Evolutionary conservation across 2,797 vertebrate genomes (phyloP).

Genomic region (Pangasius krempfi): DNA sequence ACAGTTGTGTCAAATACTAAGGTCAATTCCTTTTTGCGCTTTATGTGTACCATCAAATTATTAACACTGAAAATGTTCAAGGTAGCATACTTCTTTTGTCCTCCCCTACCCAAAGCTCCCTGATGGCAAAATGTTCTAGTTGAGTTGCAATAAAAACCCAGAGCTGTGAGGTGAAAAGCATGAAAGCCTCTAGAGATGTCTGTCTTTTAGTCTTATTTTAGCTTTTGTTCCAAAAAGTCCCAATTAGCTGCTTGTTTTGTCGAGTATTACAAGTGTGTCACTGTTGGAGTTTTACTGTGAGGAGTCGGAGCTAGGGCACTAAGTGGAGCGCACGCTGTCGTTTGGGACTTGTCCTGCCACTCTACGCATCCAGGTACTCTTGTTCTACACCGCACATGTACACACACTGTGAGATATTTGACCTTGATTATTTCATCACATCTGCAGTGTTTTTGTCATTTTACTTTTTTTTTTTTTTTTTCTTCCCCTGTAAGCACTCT

Average conservation of each 20-base stretch:
- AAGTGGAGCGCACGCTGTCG: conserved; percentile 6
- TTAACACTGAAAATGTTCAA: not conserved
- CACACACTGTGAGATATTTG: conserved; percentile 13
- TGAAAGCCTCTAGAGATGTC: conserved; percentile 16
- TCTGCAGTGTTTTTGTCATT: not conserved
- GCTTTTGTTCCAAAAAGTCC: conserved; percentile 7
- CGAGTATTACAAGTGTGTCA: not conserved
- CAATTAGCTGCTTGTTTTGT: conserved; percentile 10
- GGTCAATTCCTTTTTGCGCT: not conserved
- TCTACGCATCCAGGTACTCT: conserved; percentile 9
- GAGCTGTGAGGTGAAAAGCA: conserved; percentile 6
- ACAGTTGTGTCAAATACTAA: not conserved
- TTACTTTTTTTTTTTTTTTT: not conserved
- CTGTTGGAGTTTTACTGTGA: not conserved
- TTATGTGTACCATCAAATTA: not conserved
- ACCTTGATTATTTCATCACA: conserved; percentile 48
- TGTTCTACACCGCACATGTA: not conserved
- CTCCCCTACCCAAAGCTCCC: not conserved
- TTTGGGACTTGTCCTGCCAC: conserved; percentile 7
- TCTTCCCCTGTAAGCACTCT: not conserved
- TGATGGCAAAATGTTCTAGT: not conserved
- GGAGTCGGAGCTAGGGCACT: not conserved
- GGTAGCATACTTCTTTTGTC: conserved; percentile 16
- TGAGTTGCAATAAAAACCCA: conserved; percentile 12
- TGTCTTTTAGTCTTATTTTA: conserved; percentile 35